phyloP scores from a whole-genome alignment of 2,797 vertebrate species.

The Anableps anableps region DNA sequence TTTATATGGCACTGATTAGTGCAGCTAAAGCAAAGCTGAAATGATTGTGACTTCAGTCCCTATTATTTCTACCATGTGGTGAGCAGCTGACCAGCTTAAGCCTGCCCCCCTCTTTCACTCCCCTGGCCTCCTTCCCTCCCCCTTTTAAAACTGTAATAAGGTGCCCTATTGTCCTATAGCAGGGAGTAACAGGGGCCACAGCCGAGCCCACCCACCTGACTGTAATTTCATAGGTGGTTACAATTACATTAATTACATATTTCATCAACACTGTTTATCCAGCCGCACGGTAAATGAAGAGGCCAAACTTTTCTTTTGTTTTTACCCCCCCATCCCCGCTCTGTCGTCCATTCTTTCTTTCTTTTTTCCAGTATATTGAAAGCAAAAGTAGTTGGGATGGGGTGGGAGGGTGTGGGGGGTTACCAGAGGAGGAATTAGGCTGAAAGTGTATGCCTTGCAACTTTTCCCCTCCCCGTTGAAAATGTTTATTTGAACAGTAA shows the following conservation, averaged over 20 bases:
- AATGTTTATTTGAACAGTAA: constrained; percentile 92
- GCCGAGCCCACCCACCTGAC: constrained; percentile 72
- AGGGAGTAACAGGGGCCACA: constrained; percentile 54
- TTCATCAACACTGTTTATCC: constrained; percentile 84
- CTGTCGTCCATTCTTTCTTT: constrained; percentile 27
- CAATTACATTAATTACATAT: constrained; percentile 87
- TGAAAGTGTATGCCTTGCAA: constrained; percentile 89
- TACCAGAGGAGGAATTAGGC: constrained; percentile 84
- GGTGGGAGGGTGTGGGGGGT: constrained; percentile 64
- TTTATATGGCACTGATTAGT: constrained; percentile 64
- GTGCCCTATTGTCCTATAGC: constrained; percentile 78
- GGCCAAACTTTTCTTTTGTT: constrained; percentile 80
- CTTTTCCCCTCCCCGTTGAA: constrained; percentile 85
- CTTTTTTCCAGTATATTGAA: constrained; percentile 21
- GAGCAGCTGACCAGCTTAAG: constrained; percentile 95
- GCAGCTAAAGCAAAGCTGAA: constrained; percentile 88
- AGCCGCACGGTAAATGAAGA: constrained; percentile 75
- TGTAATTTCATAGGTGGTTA: constrained; percentile 86
- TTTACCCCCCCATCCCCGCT: constrained; percentile 48
- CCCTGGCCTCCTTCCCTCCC: constrained; percentile 22
- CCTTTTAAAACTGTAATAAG: constrained; percentile 81
- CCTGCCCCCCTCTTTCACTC: constrained; percentile 49
- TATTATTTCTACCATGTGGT: constrained; percentile 92
- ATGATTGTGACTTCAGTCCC: constrained; percentile 89
- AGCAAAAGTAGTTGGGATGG: constrained; percentile 48